Evolutionary conservation across 2,888 invertebrate genomes (phyloP).

Genomic region (Polymixis flavicincta): DNA sequence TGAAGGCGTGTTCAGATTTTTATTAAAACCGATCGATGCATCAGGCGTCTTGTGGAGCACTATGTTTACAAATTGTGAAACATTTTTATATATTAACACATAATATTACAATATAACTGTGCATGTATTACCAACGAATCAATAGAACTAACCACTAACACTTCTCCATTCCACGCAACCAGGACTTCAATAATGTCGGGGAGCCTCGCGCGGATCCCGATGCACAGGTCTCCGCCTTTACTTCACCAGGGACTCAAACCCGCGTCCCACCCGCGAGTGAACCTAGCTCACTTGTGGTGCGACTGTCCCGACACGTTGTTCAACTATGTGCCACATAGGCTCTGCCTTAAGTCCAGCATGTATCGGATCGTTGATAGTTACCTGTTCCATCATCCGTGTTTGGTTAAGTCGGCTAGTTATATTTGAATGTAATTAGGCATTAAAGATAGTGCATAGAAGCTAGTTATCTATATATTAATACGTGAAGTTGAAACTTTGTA

Average conservation of each 20-base stretch:
- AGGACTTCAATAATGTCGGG: slow-evolving; percentile 88
- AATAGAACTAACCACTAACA: slow-evolving; percentile 30
- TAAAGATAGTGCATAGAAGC: neutral
- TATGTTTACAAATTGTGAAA: neutral
- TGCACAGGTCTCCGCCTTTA: slow-evolving; percentile 87
- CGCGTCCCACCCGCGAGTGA: slow-evolving; percentile 69
- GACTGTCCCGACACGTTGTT: slow-evolving; percentile 83
- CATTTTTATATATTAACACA: neutral
- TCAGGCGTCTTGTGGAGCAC: neutral
- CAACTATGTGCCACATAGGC: slow-evolving; percentile 81
- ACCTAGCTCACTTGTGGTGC: slow-evolving; percentile 77
- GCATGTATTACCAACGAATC: neutral
- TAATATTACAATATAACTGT: neutral
- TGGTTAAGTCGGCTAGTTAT: slow-evolving; percentile 84
- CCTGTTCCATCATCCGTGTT: slow-evolving; percentile 82
- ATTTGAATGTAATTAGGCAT: slow-evolving; percentile 68
- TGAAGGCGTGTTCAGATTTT: neutral
- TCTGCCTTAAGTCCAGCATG: slow-evolving; percentile 82
- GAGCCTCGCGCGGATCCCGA: slow-evolving; percentile 88
- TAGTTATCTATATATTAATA: no score
- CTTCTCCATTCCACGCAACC: slow-evolving; percentile 79
- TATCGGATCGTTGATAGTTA: slow-evolving; percentile 78
- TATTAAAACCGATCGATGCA: neutral
- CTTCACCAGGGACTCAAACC: slow-evolving; percentile 58
- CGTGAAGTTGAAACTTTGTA: no score